phyloP scores from a whole-genome alignment of 2,888 invertebrate genomes.

The Seladonia tumulorum region DNA sequence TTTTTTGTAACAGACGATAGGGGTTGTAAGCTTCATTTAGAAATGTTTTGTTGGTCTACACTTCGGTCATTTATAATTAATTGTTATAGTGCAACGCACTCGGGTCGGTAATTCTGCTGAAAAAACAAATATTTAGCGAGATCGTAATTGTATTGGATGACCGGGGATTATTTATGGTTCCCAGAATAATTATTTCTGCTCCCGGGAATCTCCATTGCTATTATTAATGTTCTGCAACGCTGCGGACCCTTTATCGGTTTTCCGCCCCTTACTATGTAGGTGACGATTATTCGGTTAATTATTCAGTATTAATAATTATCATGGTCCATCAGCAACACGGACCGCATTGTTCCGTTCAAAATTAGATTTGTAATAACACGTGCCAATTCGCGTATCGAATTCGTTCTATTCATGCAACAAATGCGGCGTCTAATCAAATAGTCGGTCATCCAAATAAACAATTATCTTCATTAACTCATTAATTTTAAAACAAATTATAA shows the following conservation, averaged over 20 bases:
- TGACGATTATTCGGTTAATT: slow-evolving; percentile 37
- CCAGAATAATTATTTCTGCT: slow-evolving; percentile 36
- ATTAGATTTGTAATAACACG: slow-evolving; percentile 5
- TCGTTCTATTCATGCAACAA: not conserved
- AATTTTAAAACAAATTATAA: not conserved
- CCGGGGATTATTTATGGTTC: slow-evolving; percentile 32
- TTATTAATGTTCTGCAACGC: slow-evolving; percentile 37
- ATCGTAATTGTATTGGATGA: not conserved
- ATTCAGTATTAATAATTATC: slow-evolving; percentile 13
- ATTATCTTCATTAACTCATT: not conserved
- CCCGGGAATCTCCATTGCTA: slow-evolving; percentile 13
- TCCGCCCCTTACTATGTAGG: slow-evolving; percentile 19
- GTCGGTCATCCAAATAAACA: not conserved
- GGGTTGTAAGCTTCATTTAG: not conserved
- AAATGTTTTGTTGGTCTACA: not conserved
- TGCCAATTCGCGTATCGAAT: not conserved
- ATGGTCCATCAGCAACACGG: not conserved
- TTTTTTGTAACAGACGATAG: not conserved
- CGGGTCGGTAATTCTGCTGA: not conserved
- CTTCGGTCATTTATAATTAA: not conserved
- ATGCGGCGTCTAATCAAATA: not conserved
- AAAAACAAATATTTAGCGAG: not conserved
- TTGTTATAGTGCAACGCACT: not conserved
- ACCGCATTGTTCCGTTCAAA: not conserved
- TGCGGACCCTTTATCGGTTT: slow-evolving; percentile 37